A percentile compares a stretch with the other conserved stretches of the same genome.
phyloP scores from a whole-genome alignment of 1,140 invertebrate species.

The Drosophila repleta region DNA sequence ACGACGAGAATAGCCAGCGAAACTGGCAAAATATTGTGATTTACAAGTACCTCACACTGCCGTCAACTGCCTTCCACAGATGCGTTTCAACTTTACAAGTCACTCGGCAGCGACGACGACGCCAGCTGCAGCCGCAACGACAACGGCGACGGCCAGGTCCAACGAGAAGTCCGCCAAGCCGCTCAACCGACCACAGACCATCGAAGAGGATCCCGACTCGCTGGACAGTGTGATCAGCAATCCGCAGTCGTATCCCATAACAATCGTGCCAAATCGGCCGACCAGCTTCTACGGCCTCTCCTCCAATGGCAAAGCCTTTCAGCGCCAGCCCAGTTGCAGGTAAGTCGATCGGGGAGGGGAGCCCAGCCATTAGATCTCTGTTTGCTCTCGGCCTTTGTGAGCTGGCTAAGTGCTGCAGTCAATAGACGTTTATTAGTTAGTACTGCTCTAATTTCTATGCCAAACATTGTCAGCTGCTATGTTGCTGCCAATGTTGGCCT shows the following conservation, averaged over 20 bases:
- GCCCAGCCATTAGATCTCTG: slow-evolving; percentile 30
- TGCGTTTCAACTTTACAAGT: slow-evolving; percentile 69
- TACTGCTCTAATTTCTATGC: slow-evolving; percentile 54
- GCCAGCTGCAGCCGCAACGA: slow-evolving; percentile 9
- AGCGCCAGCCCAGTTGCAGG: slow-evolving; percentile 75
- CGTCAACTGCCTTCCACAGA: slow-evolving; percentile 52
- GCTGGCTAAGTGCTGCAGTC: slow-evolving; percentile 52
- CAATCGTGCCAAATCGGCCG: slow-evolving; percentile 78
- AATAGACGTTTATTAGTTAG: slow-evolving; percentile 55
- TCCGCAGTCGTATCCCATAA: slow-evolving; percentile 81
- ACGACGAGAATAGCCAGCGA: slow-evolving; percentile 11
- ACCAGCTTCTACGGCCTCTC: slow-evolving; percentile 70
- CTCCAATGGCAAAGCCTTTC: slow-evolving; percentile 63
- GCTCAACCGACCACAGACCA: slow-evolving; percentile 57
- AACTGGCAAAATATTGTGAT: slow-evolving; percentile 7
- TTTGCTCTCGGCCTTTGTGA: slow-evolving; percentile 31
- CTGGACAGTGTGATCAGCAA: slow-evolving; percentile 83
- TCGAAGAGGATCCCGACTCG: slow-evolving; percentile 81
- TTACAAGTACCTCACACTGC: slow-evolving; percentile 18
- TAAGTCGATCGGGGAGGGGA: slow-evolving; percentile 42
- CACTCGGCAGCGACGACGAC: slow-evolving; percentile 51
- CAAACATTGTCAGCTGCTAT: slow-evolving; percentile 41
- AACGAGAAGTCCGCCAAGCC: slow-evolving; percentile 61
- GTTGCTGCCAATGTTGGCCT: slow-evolving; percentile 40
- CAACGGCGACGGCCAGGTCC: slow-evolving; percentile 17